A percentile compares a stretch with the other conserved stretches of the same genome.
Conservation (phyloP, 2,113 vertebrate species). For the Petroica traversi region DNA sequence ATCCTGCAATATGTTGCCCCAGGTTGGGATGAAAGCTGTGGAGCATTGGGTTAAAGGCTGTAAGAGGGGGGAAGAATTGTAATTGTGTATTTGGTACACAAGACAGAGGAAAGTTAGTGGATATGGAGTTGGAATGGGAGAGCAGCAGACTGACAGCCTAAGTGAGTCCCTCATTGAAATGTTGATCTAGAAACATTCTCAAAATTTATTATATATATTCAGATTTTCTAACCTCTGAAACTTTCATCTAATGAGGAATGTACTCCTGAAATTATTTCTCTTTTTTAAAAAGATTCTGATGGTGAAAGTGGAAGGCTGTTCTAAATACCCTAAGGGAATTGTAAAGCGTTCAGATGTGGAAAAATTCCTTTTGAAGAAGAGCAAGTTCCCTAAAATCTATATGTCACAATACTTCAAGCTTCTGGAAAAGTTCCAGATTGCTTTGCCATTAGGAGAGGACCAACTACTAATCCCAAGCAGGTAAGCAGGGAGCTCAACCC, state of each 20-base stretch:
- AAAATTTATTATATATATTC: background rate
- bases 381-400: conserved; percentile 86
- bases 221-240: background rate
- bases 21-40: background rate
- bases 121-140: fast-evolving
- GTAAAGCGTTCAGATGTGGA: conserved; percentile 85
- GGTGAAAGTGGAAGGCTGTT: conserved; percentile 77
- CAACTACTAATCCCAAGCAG: conserved; percentile 92
- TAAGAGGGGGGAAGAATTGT: background rate
- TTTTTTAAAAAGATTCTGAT: conserved; percentile 75
- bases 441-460: conserved; percentile 87
- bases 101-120: background rate
- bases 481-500: conserved; percentile 65
- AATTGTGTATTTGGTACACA: background rate
- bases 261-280: background rate
- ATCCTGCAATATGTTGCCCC: background rate
- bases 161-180: background rate
- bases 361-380: conserved; percentile 83
- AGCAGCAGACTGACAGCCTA: background rate
- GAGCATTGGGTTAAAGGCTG: background rate
- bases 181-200: background rate
- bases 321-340: conserved; percentile 85
- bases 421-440: conserved; percentile 95
- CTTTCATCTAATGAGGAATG: background rate
- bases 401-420: conserved; percentile 89